A percentile compares a stretch with the other conserved stretches of the same genome.
Evolutionary conservation across 2,888 invertebrate genomes (phyloP).

Genomic region (Clivina fossor): DNA sequence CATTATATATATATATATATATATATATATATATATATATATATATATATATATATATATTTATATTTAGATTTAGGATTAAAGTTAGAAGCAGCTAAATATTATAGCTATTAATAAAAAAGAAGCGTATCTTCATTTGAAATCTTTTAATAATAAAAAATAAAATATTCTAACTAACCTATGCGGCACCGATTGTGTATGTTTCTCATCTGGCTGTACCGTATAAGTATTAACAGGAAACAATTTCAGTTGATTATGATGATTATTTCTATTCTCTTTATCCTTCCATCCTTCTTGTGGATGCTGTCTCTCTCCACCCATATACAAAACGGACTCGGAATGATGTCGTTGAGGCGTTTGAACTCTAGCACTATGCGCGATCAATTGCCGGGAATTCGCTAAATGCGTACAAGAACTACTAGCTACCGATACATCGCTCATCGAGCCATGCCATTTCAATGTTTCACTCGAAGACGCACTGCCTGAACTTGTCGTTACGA

Average conservation of each 20-base stretch:
- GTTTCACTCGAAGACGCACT: conserved; percentile 75
- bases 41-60: too few species aligned
- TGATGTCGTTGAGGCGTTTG: conserved; percentile 76
- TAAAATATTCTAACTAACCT: too few species aligned
- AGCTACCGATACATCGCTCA: conserved; percentile 70
- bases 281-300: conserved; percentile 47
- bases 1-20: too few species aligned
- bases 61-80: too few species aligned
- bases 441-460: conserved; percentile 76
- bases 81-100: too few species aligned
- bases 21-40: too few species aligned
- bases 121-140: too few species aligned
- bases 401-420: conserved; percentile 59
- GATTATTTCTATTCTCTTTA: conserved; percentile 51
- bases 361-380: conserved; percentile 76
- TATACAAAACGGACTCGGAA: conserved; percentile 74
- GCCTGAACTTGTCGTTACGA: conserved; percentile 62
- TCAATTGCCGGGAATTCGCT: conserved; percentile 61
- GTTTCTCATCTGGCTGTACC: conserved; percentile 52
- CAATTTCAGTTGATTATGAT: conserved; percentile 60
- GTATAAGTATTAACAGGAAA: conserved; percentile 73
- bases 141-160: too few species aligned
- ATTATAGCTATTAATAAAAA: too few species aligned
- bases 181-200: not conserved
- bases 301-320: conserved; percentile 54